Conservation (phyloP, 37 sponge, comb jelly and placozoan species). For the Lycopodina hypogea region DNA sequence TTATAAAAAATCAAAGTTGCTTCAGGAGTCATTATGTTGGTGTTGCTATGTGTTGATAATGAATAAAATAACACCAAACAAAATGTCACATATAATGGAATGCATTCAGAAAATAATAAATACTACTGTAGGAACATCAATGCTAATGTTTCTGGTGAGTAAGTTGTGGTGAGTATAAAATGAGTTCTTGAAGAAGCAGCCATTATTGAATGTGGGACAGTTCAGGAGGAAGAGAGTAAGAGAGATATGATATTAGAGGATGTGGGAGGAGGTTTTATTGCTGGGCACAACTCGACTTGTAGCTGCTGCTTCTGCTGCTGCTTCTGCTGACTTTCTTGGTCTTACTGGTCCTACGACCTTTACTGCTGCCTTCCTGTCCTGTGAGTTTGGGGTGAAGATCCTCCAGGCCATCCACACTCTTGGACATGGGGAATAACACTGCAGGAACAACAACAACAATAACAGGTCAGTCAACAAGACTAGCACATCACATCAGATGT, state of each 20-base stretch:
- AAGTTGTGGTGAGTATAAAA: no score
- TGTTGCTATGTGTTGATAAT: no score
- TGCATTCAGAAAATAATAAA: no score
- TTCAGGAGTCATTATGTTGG: no score
- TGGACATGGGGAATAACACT: constrained; percentile 67
- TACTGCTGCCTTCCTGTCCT: not conserved
- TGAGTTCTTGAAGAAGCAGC: no score
- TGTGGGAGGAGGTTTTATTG: constrained; percentile 4
- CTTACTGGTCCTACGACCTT: not conserved
- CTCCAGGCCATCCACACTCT: constrained; percentile 55
- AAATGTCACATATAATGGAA: no score
- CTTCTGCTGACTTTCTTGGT: constrained; percentile 13
- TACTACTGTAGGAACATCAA: no score
- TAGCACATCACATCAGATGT: no score
- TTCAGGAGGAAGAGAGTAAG: constrained; percentile 14
- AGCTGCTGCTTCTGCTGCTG: no score
- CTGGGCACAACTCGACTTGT: constrained; percentile 33
- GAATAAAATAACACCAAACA: no score
- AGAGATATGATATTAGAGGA: not conserved
- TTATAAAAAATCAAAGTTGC: no score
- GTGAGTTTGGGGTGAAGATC: not conserved
- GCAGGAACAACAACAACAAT: not conserved
- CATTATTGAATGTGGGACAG: constrained; percentile 12
- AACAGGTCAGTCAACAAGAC: not conserved
- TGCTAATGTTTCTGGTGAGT: no score